Base-by-base conservation (phyloP, 2,113 vertebrate genomes). In the Stercorarius parasiticus region DNA sequence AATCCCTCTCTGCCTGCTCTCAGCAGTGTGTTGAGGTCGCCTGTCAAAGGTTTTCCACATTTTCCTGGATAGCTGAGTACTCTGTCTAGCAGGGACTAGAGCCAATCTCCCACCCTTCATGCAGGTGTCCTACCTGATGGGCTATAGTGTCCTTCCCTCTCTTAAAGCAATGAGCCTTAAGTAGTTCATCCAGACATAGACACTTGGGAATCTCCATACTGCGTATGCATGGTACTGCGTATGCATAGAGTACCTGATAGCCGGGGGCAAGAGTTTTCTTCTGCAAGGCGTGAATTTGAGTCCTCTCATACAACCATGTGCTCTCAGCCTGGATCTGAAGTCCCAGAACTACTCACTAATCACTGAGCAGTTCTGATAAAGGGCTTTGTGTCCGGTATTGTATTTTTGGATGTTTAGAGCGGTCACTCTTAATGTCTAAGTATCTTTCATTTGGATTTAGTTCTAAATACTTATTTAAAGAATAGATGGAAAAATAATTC, bases 211-310 rank as follows among this genome's bases (percentile, higher is more conserved):
- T 81, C 34, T 52, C 62, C 65, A 40, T 19, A 45, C 8, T 45
- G 45, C 8, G 18, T 45, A 45, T 45, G 45, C 18, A 19, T 19
- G 2, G 3, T 45, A 25, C 16, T 55, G 1, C 15, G 13, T 0
- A 10, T 55, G 1, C 15, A 15, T 0, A 10, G 23, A 23, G 6
- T 11, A 1, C 45, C 38, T 59, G 47, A 23, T 9, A 45, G 15
- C 42, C 67, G 47, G 9, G 9, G 7, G 15, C 8, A 6, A 47
- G 23, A 71, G 5, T 29, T 61, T 59, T 79, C n/a, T 40, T 82
- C 32, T 80, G 16, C 22, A 69, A 83, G 34, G 23, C 30, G 20
- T 42, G 58, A 83, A 73, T 40, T 34, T 9, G 9, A 64, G 53
- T 36, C 18, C 2, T 78, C 8, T 79, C 56, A 19, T 10, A 9